Percentiles rank a stretch among this genome's conserved stretches.
Conservation (phyloP, 2,113 vertebrate species). For the Eurystomus gularis region DNA sequence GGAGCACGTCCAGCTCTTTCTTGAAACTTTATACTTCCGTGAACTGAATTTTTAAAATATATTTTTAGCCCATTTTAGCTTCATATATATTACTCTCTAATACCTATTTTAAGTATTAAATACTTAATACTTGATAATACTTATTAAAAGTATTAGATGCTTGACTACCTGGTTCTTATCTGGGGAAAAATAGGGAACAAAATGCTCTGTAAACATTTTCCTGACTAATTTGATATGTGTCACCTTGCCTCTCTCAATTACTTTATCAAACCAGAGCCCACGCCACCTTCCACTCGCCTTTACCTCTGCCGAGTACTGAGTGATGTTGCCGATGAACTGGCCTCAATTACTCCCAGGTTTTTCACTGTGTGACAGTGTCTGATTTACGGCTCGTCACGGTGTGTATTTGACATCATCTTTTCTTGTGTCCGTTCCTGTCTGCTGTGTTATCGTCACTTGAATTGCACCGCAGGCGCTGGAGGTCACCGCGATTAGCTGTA, state of each 20-base stretch:
- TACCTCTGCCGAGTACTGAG: background rate
- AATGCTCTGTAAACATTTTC: background rate
- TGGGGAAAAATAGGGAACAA: background rate
- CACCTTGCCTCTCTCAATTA: background rate
- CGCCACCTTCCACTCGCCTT: background rate
- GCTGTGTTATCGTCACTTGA: background rate
- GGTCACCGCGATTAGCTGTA: background rate
- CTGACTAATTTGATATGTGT: background rate
- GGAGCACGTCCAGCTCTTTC: background rate
- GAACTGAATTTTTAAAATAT: fast-evolving
- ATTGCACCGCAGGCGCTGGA: background rate
- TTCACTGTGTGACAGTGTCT: background rate
- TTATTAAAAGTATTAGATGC: too few relatives aligned
- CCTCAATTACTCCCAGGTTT: background rate
- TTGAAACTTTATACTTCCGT: background rate
- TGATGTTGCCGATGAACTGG: background rate
- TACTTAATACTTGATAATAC: too few relatives aligned
- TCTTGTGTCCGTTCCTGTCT: background rate
- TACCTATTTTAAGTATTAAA: background rate
- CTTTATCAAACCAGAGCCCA: background rate
- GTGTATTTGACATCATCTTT: slow-evolving; percentile 2
- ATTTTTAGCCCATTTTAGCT: background rate
- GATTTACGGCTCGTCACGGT: background rate
- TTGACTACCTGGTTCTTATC: too few relatives aligned
- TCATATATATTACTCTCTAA: background rate